Conservation (phyloP, 2,113 vertebrate genomes). For the Otocyon megalotis region DNA sequence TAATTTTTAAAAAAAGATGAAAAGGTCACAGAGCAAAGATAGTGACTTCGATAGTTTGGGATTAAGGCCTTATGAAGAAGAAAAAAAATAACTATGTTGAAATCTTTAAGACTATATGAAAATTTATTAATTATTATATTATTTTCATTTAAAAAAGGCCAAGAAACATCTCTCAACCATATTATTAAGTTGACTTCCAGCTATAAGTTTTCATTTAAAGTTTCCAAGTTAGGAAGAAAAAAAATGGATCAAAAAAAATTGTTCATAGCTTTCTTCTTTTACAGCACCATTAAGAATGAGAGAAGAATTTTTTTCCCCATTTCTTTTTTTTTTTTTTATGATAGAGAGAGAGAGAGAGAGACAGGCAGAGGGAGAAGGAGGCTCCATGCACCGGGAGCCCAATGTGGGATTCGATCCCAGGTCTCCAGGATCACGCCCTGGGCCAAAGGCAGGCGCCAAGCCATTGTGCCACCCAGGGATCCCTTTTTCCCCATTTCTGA, state of each 20-base stretch:
- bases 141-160: conserved; percentile 1
- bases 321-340: too few species aligned
- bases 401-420: too few species aligned
- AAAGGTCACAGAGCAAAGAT: neutral
- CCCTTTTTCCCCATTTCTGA: neutral
- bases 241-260: fast-evolving
- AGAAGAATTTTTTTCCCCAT: neutral
- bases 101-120: neutral
- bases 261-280: neutral
- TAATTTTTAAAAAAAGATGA: neutral
- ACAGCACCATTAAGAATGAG: neutral
- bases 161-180: neutral
- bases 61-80: neutral
- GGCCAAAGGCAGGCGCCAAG: too few species aligned
- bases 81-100: neutral
- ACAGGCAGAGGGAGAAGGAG: too few species aligned
- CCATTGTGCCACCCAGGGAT: too few species aligned
- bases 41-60: conserved; percentile 53
- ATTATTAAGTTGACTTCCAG: neutral
- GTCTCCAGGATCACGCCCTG: too few species aligned
- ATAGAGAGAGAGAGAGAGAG: too few species aligned
- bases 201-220: neutral
- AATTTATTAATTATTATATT: conserved; percentile 28
- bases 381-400: too few species aligned
- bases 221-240: conserved; percentile 23